Evolutionary conservation across 2,797 vertebrate species (phyloP), one percentile per base, ranked within the genome.

Genomic region (Amphiprion clarkii): DNA sequence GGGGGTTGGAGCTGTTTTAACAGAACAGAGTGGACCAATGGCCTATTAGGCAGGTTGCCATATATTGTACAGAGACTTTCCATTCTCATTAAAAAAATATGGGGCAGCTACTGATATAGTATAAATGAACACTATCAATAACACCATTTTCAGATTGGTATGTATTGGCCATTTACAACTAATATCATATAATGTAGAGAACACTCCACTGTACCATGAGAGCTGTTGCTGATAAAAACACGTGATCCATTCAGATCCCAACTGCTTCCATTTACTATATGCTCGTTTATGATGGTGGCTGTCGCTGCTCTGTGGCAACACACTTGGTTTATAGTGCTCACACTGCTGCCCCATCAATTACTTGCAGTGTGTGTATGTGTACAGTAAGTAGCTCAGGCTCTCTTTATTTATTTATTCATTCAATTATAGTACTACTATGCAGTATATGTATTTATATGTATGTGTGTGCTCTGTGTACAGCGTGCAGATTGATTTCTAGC

Each of bases 321-420:
- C 21, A 33, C 12, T 59, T 49, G 31, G 40, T 49, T 65, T 56
- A 33, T 67, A 11, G 48, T 65, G 39, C 54, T 64, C 29, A 23
- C 58, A 40, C 53, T 27, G 36, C 56, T 67, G 16, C 33, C 21
- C 29, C 46, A 74, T 80, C 59, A 83, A 67, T 78, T 78, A 25
- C 67, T 65, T 49, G 19, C 29, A 64, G 13, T 54, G 42, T 54
- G 6, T 67, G 51, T 16, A 29, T 62, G 42, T 48, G 57, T 17
- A 60, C 13, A 14, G 10, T 55, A 56, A 70, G 49, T 31, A 56
- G 40, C 54, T 66, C 48, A 23, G 42, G 29, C 11, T 14, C 54
- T 31, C 13, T 70, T 74, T 75, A 63, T 68, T 27, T 27, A 71
- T 46, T 75, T 40, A 71, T 46, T 75, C 48, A 51, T 67, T 59